These are phyloP conservation scores for Chlamydotis undulata DNA, from an alignment of 2,113 vertebrate species.

Conservation along the genomic window DNA sequence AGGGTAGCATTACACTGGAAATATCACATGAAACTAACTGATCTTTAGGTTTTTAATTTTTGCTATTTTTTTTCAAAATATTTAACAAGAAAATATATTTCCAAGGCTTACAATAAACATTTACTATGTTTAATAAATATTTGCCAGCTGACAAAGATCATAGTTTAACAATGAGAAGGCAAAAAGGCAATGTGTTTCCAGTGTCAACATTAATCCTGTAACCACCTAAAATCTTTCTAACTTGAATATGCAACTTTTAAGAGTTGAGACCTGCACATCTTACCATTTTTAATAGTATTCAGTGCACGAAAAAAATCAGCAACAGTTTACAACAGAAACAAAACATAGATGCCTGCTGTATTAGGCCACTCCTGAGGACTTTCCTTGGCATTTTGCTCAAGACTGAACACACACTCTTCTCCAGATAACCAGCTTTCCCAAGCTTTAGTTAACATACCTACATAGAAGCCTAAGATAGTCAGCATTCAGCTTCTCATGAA, in stretches of 20 bases:
- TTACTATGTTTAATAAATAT: background rate
- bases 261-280: background rate
- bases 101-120: background rate
- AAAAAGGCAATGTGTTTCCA: background rate
- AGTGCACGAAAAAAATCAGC: background rate
- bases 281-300: background rate
- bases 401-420: background rate
- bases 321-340: background rate
- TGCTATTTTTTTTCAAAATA: background rate
- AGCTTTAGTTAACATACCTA: background rate
- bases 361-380: background rate
- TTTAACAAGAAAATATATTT: background rate
- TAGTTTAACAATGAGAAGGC: background rate
- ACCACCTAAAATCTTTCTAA: background rate
- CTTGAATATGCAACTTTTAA: background rate
- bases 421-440: background rate
- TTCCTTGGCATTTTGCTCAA: background rate
- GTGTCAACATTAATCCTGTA: background rate
- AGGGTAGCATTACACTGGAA: background rate
- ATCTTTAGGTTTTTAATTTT: background rate
- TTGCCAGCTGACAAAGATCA: background rate
- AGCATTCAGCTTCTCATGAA: background rate
- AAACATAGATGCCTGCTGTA: background rate
- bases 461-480: background rate
- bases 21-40: background rate